Percentiles rank a stretch among this genome's conserved stretches.
phyloP scores from a whole-genome alignment of 2,797 vertebrate genomes.

The Micromesistius poutassou region DNA sequence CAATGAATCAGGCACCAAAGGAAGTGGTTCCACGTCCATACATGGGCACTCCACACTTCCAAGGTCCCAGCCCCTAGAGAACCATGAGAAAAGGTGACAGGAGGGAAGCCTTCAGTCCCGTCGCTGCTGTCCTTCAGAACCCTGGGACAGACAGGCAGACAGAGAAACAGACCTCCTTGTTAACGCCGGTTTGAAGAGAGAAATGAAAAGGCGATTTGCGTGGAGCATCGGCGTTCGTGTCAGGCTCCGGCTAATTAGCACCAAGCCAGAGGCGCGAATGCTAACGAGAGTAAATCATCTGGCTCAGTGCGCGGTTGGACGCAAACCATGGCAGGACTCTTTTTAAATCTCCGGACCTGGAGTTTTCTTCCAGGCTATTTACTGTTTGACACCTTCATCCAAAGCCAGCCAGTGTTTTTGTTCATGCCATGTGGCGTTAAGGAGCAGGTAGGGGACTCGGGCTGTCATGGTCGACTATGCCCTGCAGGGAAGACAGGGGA shows the following conservation, averaged over 20 bases:
- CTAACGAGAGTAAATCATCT: not conserved
- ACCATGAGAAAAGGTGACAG: too few relatives aligned
- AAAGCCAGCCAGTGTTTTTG: not conserved
- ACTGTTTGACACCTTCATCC: not conserved
- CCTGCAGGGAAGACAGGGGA: not conserved
- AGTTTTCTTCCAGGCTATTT: not conserved
- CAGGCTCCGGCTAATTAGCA: not conserved
- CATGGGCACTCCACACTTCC: too few relatives aligned
- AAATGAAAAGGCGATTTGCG: not conserved
- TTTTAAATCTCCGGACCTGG: not conserved
- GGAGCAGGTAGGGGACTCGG: not conserved
- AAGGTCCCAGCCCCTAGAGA: too few relatives aligned
- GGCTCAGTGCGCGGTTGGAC: not conserved
- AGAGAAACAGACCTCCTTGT: too few relatives aligned
- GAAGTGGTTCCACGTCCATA: too few relatives aligned
- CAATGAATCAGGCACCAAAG: too few relatives aligned
- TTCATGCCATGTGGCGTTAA: not conserved
- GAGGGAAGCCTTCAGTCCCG: too few relatives aligned
- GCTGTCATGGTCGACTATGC: not conserved
- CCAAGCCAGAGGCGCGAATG: not conserved
- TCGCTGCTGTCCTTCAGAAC: too few relatives aligned
- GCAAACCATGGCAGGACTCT: not conserved
- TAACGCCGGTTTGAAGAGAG: not conserved
- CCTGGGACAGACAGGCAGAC: too few relatives aligned
- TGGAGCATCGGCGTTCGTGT: not conserved